Evolutionary conservation across 2,113 vertebrate species (phyloP).

Genomic region (Ailuropoda melanoleuca): DNA sequence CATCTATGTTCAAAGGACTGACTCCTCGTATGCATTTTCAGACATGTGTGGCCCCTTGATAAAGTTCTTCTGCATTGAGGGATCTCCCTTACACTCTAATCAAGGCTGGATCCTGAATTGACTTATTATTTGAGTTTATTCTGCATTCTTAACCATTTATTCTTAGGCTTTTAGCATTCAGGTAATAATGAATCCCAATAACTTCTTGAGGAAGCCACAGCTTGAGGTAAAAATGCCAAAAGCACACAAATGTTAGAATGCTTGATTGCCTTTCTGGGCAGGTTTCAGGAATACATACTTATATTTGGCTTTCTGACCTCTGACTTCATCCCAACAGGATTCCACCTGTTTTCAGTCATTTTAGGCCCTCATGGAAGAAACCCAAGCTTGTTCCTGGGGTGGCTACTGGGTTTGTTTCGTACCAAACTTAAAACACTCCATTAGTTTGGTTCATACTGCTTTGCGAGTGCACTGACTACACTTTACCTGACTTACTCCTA

Average conservation of each 20-base stretch:
- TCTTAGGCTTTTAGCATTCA: not conserved
- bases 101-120: not conserved
- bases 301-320: conserved; percentile 21
- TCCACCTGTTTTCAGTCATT: not conserved
- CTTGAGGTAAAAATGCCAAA: conserved; percentile 30
- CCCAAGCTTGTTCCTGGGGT: not conserved
- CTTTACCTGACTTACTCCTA: conserved; percentile 20
- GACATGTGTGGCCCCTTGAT: not conserved
- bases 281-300: not conserved
- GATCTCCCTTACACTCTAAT: not conserved
- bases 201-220: not conserved
- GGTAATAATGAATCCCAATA: not conserved
- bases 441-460: conserved; percentile 48
- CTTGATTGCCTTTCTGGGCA: not conserved
- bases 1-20: not conserved
- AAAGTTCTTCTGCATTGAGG: not conserved
- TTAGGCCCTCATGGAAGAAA: not conserved
- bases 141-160: not conserved
- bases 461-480: not conserved
- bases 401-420: not conserved
- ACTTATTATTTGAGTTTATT: conserved; percentile 9
- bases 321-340: not conserved
- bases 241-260: not conserved
- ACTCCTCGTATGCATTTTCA: not conserved
- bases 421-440: conserved; percentile 8